Conservation (phyloP, 2,113 vertebrate species). For the Eleginops maclovinus region DNA sequence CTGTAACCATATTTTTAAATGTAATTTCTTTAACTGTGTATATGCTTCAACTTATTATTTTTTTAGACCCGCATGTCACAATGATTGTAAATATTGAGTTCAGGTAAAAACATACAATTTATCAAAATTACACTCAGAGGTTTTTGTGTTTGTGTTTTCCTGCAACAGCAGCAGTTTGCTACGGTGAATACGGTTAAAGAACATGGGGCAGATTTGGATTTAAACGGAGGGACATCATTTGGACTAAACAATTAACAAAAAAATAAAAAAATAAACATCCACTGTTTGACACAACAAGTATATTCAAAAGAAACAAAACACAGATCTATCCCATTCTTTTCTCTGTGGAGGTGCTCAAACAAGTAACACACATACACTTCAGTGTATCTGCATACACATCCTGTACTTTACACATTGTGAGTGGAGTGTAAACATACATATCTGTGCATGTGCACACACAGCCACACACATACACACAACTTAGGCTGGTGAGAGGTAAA, state of each 20-base stretch:
- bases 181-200: constrained; percentile 56
- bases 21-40: constrained; percentile 9
- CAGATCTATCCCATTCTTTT: constrained; percentile 55
- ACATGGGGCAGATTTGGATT: constrained; percentile 39
- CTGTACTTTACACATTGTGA: constrained; percentile 73
- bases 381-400: constrained; percentile 73
- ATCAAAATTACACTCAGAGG: constrained; percentile 56
- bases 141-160: constrained; percentile 46
- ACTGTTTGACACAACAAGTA: constrained; percentile 63
- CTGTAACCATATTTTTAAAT: not conserved
- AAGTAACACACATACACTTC: constrained; percentile 48
- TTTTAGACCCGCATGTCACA: constrained; percentile 37
- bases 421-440: constrained; percentile 74
- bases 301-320: constrained; percentile 28
- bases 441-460: constrained; percentile 67
- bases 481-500: constrained; percentile 80
- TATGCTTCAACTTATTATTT: constrained; percentile 32
- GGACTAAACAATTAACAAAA: constrained; percentile 40
- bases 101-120: constrained; percentile 70
- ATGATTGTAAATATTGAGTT: constrained; percentile 57
- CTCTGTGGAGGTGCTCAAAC: constrained; percentile 68
- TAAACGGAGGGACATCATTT: constrained; percentile 47
- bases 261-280: constrained; percentile 40
- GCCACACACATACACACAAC: constrained; percentile 73
- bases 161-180: constrained; percentile 62